Evolutionary conservation across 2,888 invertebrate genomes (phyloP).

Genomic region (Eurytoma adleriae): DNA sequence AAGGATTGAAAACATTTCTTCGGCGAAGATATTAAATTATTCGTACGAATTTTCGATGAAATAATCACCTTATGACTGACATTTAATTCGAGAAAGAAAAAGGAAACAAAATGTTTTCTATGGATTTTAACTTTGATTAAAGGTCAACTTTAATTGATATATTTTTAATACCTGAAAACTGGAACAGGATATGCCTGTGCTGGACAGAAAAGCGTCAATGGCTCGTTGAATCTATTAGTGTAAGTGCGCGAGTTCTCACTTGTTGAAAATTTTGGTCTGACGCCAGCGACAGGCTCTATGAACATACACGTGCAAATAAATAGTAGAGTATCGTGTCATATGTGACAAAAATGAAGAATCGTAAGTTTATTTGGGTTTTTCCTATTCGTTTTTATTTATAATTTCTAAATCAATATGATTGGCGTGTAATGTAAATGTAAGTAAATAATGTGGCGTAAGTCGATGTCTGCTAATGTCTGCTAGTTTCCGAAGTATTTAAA

Average conservation of each 20-base stretch:
- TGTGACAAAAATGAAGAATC: slow-evolving; percentile 2
- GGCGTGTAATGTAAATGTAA: neutral
- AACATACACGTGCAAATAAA: slow-evolving; percentile 55
- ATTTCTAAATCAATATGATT: neutral
- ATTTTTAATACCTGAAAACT: slow-evolving; percentile 80
- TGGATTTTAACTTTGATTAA: neutral
- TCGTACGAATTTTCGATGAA: neutral
- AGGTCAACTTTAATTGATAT: neutral
- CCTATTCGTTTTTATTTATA: slow-evolving; percentile 21
- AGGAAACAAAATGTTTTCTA: slow-evolving; percentile 2
- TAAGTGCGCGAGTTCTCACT: slow-evolving; percentile 75
- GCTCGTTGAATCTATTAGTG: slow-evolving; percentile 67
- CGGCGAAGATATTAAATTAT: slow-evolving; percentile 10
- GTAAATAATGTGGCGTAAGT: neutral
- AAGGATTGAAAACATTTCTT: slow-evolving; percentile 1
- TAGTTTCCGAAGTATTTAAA: slow-evolving; percentile 34
- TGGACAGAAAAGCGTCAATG: slow-evolving; percentile 83
- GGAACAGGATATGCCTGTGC: slow-evolving; percentile 87
- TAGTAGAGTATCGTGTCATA: slow-evolving; percentile 16
- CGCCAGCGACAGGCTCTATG: slow-evolving; percentile 87
- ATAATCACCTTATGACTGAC: neutral
- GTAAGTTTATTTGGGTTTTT: slow-evolving; percentile 16
- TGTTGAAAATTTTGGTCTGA: slow-evolving; percentile 77
- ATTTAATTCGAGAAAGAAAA: neutral
- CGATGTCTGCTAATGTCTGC: too few relatives aligned